Evolutionary conservation across 2,888 invertebrate genomes (phyloP), one percentile per base, ranked within the genome.

Genomic region (Pterobdella sp.): DNA sequence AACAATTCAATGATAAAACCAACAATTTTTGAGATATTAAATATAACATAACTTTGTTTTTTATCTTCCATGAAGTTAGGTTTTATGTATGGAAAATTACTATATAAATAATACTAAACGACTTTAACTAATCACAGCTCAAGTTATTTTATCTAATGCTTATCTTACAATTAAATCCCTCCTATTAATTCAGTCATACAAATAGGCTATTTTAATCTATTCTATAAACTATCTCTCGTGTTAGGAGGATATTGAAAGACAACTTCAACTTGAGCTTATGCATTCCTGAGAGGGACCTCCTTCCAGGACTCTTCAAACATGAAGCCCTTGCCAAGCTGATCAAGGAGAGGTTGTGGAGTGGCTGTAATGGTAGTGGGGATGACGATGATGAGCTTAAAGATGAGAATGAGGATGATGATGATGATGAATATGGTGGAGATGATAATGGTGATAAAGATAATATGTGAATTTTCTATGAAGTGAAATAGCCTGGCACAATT

Each of bases 311-410:
- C 0, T 77, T 80, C n/a, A 77, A 77, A 60, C 77, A 80, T 70
- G 78, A 78, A 1, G 77, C 80, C 31, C 76, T 77, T 70, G 80
- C 82, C 4, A 78, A 78, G 65, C 79, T 82, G n/a, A 82, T 82
- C 42, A 79, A 80, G 73, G 78, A 79, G 26, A 79, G 82, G 82
- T 82, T 71, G 64, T 56, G 42, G 7, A 14, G 42, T 42, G 7
- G 42, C 18, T 42, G 7, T 42, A 42, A 42, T 42, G 18, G 18
- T 42, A 18, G 7, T 42, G 42, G 10, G 7, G 42, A 14, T 42
- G 42, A 14, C 42, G 18, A 42, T 42, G 42, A 14, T 42, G 42
- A 7, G 7, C 10, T 42, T 42, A 18, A 7, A 7, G 18, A 42
- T 42, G 42, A 14, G 7, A 18, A 7, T 42, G 42, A 14, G 7